These are phyloP conservation scores for Ciconia boyciana DNA, from an alignment of 2,113 vertebrate genomes.

Conservation along the genomic window DNA sequence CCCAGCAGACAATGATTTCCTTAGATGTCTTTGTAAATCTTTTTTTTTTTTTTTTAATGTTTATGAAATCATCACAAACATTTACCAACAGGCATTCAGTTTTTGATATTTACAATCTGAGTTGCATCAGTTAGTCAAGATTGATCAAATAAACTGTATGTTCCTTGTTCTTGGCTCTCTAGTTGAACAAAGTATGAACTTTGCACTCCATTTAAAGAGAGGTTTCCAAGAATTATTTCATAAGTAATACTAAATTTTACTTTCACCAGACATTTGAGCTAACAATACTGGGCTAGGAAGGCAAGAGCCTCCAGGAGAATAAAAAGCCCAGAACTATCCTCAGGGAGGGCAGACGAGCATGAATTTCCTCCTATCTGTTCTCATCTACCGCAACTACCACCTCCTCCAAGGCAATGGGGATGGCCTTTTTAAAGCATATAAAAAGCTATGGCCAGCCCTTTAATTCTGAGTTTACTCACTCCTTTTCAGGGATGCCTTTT, in stretches of 20 bases:
- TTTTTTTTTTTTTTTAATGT: not conserved
- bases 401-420: not conserved
- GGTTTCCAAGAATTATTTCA: not conserved
- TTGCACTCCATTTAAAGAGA: not conserved
- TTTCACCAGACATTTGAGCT: not conserved
- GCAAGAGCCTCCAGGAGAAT: not conserved
- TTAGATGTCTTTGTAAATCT: not conserved
- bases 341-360: not conserved
- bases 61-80: not conserved
- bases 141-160: not conserved
- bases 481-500: not conserved
- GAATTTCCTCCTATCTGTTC: not conserved
- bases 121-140: not conserved
- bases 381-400: not conserved
- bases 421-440: not conserved
- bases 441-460: not conserved
- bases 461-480: not conserved
- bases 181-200: not conserved
- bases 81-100: not conserved
- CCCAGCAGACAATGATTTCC: not conserved
- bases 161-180: not conserved
- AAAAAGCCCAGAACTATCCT: not conserved
- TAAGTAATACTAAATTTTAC: not conserved
- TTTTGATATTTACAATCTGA: not conserved
- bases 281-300: not conserved